phyloP scores from a whole-genome alignment of 2,797 vertebrate genomes.

The Champsocephalus gunnari region DNA sequence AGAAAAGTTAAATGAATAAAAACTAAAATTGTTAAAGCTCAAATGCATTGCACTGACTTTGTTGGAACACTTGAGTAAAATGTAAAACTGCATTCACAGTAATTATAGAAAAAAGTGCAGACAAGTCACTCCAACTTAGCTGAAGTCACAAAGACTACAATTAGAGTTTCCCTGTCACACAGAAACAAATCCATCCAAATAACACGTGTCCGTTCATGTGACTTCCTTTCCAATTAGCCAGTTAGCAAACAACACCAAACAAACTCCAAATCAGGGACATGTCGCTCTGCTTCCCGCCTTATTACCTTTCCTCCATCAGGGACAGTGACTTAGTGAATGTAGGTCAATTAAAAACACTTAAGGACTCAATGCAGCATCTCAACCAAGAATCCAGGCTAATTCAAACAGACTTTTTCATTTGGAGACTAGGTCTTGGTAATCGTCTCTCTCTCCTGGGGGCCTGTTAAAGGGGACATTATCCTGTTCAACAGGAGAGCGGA shows the following conservation, averaged over 20 bases:
- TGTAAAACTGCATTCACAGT: no score
- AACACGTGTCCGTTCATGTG: constrained; percentile 1
- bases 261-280: background rate
- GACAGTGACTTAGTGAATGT: constrained; percentile 44
- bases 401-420: constrained; percentile 57
- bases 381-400: constrained; percentile 66
- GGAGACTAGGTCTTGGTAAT: constrained; percentile 46
- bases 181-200: constrained; percentile 7
- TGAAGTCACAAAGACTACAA: background rate
- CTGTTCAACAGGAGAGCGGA: constrained; percentile 17
- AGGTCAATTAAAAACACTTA: constrained; percentile 62
- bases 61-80: no score
- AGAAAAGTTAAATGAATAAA: no score
- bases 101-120: background rate
- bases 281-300: background rate
- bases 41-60: no score
- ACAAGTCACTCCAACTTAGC: background rate
- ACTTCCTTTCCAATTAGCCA: background rate
- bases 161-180: background rate
- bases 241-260: background rate
- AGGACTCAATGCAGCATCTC: constrained; percentile 43
- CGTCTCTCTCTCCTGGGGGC: constrained; percentile 54
- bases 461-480: constrained; percentile 19
- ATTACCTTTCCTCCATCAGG: constrained; percentile 24
- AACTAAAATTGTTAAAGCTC: no score